A percentile compares a stretch with the other conserved stretches of the same genome.
phyloP scores from a whole-genome alignment of 2,113 vertebrate genomes.

The Rhagologus leucostigma region DNA sequence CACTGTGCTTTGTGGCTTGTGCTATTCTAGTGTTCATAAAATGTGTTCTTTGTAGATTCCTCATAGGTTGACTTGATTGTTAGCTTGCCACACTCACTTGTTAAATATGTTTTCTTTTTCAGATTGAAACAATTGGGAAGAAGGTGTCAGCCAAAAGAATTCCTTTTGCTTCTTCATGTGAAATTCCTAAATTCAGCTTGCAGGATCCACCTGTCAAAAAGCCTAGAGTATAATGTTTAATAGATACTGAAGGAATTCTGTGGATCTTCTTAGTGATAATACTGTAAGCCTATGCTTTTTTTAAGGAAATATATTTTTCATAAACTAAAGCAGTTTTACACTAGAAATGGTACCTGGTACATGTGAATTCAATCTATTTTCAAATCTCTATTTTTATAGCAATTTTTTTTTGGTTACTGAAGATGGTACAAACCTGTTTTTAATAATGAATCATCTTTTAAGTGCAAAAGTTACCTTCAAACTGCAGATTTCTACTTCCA shows the following conservation, averaged over 20 bases:
- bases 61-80: neutral
- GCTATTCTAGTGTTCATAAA: neutral
- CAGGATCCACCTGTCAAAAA: slow-evolving; percentile 88
- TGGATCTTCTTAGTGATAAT: slow-evolving; percentile 18
- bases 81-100: neutral
- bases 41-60: neutral
- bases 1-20: neutral
- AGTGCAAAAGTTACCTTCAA: slow-evolving; percentile 6
- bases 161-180: slow-evolving; percentile 86
- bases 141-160: slow-evolving; percentile 87
- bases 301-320: slow-evolving; percentile 75
- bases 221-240: slow-evolving; percentile 77
- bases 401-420: slow-evolving; percentile 43
- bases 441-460: slow-evolving; percentile 53
- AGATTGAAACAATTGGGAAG: slow-evolving; percentile 98
- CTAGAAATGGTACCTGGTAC: slow-evolving; percentile 53
- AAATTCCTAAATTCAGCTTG: slow-evolving; percentile 79
- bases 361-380: slow-evolving; percentile 72
- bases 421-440: slow-evolving; percentile 55
- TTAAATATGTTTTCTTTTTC: neutral
- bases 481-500: slow-evolving; percentile 27
- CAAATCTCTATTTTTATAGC: slow-evolving; percentile 71
- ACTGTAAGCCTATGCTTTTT: slow-evolving; percentile 58
- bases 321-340: slow-evolving; percentile 67
- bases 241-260: slow-evolving; percentile 22